These are phyloP conservation scores for Rhinogobius similis DNA, from an alignment of 2,113 vertebrate species.

Conservation along the genomic window DNA sequence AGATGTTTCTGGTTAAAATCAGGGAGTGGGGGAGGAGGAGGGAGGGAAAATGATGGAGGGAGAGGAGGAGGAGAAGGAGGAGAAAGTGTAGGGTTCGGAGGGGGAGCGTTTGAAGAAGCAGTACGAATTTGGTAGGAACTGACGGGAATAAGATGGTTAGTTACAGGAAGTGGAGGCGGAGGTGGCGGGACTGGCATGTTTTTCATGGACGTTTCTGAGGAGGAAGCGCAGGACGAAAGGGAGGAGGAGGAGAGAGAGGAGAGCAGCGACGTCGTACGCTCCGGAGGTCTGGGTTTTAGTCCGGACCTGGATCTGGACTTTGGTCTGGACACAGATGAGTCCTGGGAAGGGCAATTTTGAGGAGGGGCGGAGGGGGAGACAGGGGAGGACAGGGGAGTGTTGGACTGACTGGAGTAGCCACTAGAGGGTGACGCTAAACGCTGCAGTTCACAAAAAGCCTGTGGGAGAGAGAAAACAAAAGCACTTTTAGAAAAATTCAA, in stretches of 20 bases:
- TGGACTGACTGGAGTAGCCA: constrained; percentile 93
- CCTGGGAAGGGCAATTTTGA: constrained; percentile 5
- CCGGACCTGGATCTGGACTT: neutral
- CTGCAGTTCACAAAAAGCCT: constrained; percentile 49
- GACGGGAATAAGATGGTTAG: constrained; percentile 41
- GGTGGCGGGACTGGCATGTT: constrained; percentile 18
- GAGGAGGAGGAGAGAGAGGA: constrained; percentile 85
- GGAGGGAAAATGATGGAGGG: constrained; percentile 74
- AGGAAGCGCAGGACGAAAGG: constrained; percentile 85
- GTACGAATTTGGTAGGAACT: neutral
- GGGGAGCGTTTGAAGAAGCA: neutral
- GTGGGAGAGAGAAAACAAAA: neutral
- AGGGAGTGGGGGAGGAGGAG: constrained; percentile 62
- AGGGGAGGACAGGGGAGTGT: constrained; percentile 85
- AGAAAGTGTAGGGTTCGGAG: neutral
- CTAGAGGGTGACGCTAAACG: constrained; percentile 88
- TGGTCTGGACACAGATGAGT: constrained; percentile 72
- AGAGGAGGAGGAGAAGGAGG: constrained; percentile 63
- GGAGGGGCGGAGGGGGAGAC: constrained; percentile 63
- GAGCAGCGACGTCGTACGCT: constrained; percentile 91
- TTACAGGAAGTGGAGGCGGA: constrained; percentile 36
- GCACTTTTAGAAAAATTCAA: too few relatives aligned
- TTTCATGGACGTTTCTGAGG: constrained; percentile 43
- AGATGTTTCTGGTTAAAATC: constrained; percentile 51
- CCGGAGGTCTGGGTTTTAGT: constrained; percentile 83